phyloP scores from a whole-genome alignment of 2,113 vertebrate genomes.

The Butastur rufipennis region DNA sequence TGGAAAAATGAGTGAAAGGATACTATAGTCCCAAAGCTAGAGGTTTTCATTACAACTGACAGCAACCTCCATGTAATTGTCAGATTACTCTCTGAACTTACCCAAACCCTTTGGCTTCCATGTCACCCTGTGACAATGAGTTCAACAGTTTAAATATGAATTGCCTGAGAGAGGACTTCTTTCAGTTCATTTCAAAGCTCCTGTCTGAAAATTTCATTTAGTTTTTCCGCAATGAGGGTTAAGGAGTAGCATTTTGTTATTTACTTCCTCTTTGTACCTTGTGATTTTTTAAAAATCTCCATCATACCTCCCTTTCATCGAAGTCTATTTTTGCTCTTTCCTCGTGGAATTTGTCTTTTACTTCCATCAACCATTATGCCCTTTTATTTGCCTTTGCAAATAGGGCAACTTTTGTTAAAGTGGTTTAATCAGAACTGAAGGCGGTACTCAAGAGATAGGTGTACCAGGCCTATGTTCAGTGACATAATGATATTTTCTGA shows the following conservation, averaged over 20 bases:
- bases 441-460: neutral
- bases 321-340: neutral
- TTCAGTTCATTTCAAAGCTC: neutral
- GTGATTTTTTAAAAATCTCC: neutral
- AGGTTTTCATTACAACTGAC: neutral
- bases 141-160: neutral
- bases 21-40: neutral
- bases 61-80: neutral
- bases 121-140: neutral
- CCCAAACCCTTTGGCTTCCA: neutral
- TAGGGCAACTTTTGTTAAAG: rapidly evolving
- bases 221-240: neutral
- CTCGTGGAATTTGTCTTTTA: neutral
- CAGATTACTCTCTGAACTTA: neutral
- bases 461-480: neutral
- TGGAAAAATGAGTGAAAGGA: neutral
- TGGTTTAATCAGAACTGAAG: neutral
- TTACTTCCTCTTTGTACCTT: neutral
- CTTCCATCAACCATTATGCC: neutral
- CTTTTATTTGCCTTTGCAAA: neutral
- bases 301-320: neutral
- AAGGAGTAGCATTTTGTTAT: neutral
- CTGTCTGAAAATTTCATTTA: neutral
- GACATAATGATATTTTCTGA: neutral
- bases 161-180: neutral